These are phyloP conservation scores for Liparis tanakae DNA, from an alignment of 2,797 vertebrate species.

Conservation along the genomic window DNA sequence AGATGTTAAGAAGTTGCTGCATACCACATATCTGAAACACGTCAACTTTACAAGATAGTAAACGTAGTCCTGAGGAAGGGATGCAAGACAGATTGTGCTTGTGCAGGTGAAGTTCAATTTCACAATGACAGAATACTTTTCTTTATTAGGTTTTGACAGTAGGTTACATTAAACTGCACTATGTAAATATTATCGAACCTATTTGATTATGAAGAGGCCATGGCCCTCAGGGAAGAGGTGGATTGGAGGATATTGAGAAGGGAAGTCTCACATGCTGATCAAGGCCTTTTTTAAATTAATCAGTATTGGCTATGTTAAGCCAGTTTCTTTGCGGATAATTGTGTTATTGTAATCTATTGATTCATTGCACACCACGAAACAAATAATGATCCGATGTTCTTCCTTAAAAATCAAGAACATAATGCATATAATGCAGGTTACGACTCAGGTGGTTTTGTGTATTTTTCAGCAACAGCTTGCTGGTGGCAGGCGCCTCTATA, in stretches of 20 bases:
- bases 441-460: neutral
- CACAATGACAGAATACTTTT: neutral
- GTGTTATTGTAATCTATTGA: neutral
- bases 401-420: neutral
- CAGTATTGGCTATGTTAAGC: neutral
- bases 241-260: neutral
- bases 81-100: neutral
- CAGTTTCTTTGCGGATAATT: neutral
- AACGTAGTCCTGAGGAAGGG: neutral
- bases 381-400: neutral
- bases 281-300: neutral
- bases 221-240: neutral
- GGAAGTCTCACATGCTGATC: neutral
- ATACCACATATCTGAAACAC: neutral
- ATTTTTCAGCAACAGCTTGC: neutral
- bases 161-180: neutral
- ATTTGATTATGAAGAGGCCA: neutral
- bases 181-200: neutral
- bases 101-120: neutral
- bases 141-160: constrained; percentile 13
- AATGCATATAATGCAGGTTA: neutral
- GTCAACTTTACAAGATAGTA: neutral
- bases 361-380: neutral
- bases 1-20: neutral
- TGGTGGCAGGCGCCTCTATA: neutral